Evolutionary conservation across 2,797 vertebrate genomes (phyloP).

Genomic region (Thripadectes ignobilis): DNA sequence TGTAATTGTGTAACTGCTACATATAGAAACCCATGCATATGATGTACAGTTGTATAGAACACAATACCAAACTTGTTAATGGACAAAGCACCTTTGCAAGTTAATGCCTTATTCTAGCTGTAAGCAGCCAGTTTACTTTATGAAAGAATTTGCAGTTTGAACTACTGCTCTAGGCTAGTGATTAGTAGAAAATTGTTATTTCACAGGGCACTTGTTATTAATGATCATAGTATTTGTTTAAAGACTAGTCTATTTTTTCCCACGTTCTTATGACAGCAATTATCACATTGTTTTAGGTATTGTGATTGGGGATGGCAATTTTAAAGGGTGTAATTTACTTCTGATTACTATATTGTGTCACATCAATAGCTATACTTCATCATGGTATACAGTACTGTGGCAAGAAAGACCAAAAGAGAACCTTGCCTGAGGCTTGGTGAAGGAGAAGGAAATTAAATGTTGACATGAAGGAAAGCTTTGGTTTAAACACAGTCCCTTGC

Average conservation of each 20-base stretch:
- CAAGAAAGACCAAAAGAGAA: neutral
- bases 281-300: conserved; percentile 27
- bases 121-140: neutral
- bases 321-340: conserved; percentile 37
- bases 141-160: neutral
- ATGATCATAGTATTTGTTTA: conserved; percentile 24
- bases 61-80: neutral
- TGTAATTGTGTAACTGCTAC: neutral
- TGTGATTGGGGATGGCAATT: conserved; percentile 16
- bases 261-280: neutral
- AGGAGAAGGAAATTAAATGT: conserved; percentile 27
- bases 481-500: neutral
- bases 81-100: conserved; percentile 4
- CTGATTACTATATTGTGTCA: conserved; percentile 58
- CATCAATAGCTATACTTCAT: conserved; percentile 19
- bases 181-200: conserved; percentile 24
- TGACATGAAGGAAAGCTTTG: conserved; percentile 28
- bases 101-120: neutral
- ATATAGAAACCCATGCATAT: neutral
- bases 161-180: neutral
- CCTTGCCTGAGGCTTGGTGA: neutral
- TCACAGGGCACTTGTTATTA: conserved; percentile 34
- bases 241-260: conserved; percentile 23
- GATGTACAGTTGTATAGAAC: neutral
- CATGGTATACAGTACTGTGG: neutral